A percentile compares a stretch with the other conserved stretches of the same genome.
Conservation (phyloP, 2,888 invertebrate genomes). For the Erynnis tages region DNA sequence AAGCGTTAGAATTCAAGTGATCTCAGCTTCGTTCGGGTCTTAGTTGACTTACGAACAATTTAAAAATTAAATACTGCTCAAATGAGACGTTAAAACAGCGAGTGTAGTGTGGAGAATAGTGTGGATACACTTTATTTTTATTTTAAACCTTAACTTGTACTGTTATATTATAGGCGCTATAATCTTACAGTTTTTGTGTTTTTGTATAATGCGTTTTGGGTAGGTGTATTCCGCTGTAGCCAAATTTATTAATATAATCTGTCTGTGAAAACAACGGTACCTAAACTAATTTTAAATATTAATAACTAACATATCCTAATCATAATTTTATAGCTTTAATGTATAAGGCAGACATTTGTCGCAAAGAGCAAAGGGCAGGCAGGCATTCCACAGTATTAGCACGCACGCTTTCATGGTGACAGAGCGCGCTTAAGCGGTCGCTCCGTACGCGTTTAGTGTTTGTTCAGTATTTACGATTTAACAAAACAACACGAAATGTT, state of each 20-base stretch:
- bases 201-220: too few relatives aligned
- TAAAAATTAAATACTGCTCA: conserved; percentile 75
- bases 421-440: conserved; percentile 51
- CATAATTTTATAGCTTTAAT: too few relatives aligned
- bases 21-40: conserved; percentile 66
- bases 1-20: conserved; percentile 82
- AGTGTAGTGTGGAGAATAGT: conserved; percentile 48
- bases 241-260: too few relatives aligned
- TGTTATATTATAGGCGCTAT: too few relatives aligned
- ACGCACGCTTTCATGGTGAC: conserved; percentile 58
- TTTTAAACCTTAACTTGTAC: not conserved
- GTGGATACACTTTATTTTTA: conserved; percentile 40
- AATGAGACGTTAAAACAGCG: conserved; percentile 70
- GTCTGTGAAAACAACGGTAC: too few relatives aligned
- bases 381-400: conserved; percentile 59
- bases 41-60: conserved; percentile 77
- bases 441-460: conserved; percentile 55
- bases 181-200: too few relatives aligned
- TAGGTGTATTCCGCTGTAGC: too few relatives aligned
- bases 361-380: conserved; percentile 47
- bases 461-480: conserved; percentile 80
- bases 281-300: too few relatives aligned
- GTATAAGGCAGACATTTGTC: conserved; percentile 13
- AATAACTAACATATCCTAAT: too few relatives aligned
- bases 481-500: conserved; percentile 81